A percentile compares a stretch with the other conserved stretches of the same genome.
phyloP scores from a whole-genome alignment of 2,113 vertebrate species.

The Notechis scutatus region DNA sequence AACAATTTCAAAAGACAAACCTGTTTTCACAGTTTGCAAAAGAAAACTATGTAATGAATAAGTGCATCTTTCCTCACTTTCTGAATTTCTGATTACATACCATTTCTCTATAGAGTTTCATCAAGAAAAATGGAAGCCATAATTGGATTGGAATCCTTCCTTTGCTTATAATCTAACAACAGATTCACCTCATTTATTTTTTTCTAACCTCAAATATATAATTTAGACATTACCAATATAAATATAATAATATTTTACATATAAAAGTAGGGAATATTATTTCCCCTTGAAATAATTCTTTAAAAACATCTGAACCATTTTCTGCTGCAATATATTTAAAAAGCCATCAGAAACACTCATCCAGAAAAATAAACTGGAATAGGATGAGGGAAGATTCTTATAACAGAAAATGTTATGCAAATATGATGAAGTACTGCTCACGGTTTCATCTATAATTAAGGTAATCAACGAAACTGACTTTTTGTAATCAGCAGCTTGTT shows the following conservation, averaged over 20 bases:
- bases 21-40: neutral
- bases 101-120: too few relatives aligned
- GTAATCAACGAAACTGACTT: conserved; percentile 15
- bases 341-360: neutral
- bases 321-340: conserved; percentile 4
- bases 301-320: conserved; percentile 12
- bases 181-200: neutral
- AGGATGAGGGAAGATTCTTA: neutral
- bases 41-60: neutral
- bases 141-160: neutral
- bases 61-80: neutral
- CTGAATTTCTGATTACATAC: neutral
- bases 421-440: conserved; percentile 1
- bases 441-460: conserved; percentile 11
- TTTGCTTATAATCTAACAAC: neutral
- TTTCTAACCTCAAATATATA: neutral
- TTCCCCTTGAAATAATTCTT: conserved; percentile 8
- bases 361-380: conserved; percentile 6
- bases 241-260: neutral
- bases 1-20: neutral
- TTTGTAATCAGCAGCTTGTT: conserved; percentile 13
- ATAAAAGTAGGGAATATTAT: neutral
- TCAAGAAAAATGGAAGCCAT: neutral
- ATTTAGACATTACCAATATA: neutral
- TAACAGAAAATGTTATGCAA: conserved; percentile 14